phyloP scores from a whole-genome alignment of 2,797 vertebrate species.

The Siniperca undulata region DNA sequence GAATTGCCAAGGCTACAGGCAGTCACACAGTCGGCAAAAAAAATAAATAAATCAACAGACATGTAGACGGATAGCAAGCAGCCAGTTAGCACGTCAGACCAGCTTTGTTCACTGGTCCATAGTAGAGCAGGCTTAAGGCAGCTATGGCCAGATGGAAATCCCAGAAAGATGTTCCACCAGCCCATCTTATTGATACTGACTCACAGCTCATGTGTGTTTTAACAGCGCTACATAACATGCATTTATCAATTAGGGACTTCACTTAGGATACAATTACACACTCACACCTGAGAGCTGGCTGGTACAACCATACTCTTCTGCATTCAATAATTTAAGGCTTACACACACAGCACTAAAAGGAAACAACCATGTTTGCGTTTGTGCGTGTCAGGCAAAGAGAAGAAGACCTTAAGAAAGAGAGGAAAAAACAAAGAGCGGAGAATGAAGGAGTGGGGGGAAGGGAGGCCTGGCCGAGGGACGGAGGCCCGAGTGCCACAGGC shows the following conservation, averaged over 20 bases:
- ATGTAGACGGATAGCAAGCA: constrained; percentile 35
- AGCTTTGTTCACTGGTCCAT: constrained; percentile 60
- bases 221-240: background rate
- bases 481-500: constrained; percentile 36
- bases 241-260: constrained; percentile 26
- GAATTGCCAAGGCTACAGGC: constrained; percentile 18
- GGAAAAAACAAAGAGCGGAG: constrained; percentile 32
- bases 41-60: constrained; percentile 6
- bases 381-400: constrained; percentile 22
- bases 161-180: constrained; percentile 47
- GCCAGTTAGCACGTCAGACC: constrained; percentile 48
- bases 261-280: constrained; percentile 8
- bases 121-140: constrained; percentile 33
- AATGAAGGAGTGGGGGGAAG: background rate
- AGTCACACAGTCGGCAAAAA: constrained; percentile 7
- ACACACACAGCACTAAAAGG: constrained; percentile 23
- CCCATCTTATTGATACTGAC: constrained; percentile 28
- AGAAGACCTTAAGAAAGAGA: constrained; percentile 16
- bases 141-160: constrained; percentile 38
- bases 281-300: constrained; percentile 13
- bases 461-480: constrained; percentile 29
- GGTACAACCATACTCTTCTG: background rate
- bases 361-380: constrained; percentile 43
- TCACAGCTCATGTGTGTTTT: constrained; percentile 31
- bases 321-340: constrained; percentile 37